Evolutionary conservation across 2,888 invertebrate species (phyloP).

Genomic region (Darwinula stevensoni): DNA sequence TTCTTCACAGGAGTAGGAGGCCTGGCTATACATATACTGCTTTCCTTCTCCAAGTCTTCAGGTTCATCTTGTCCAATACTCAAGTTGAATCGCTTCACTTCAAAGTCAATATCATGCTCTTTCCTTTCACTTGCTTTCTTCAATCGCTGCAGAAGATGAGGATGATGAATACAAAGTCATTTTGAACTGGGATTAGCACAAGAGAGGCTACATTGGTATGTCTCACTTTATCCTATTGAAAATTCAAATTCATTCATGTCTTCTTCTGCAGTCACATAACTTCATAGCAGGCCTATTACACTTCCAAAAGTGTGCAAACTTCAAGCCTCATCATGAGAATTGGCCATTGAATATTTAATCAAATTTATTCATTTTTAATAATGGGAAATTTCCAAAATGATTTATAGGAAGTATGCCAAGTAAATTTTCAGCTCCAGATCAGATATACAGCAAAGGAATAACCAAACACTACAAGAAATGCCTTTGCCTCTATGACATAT

Average conservation of each 20-base stretch:
- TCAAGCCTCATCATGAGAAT: too few species aligned
- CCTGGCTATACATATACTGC: too few species aligned
- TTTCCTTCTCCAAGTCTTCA: slow-evolving; percentile 19
- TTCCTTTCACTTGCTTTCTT: slow-evolving; percentile 72
- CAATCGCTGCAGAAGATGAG: slow-evolving; percentile 14
- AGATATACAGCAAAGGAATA: background rate
- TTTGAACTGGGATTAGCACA: background rate
- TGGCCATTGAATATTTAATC: too few species aligned
- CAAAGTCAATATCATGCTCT: slow-evolving; percentile 79
- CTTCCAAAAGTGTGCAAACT: too few species aligned
- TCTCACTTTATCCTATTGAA: too few species aligned
- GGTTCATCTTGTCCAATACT: slow-evolving; percentile 44
- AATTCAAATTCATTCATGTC: too few species aligned
- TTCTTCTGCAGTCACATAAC: too few species aligned
- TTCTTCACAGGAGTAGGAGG: slow-evolving; percentile 6
- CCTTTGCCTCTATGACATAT: background rate
- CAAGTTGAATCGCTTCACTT: slow-evolving; percentile 76
- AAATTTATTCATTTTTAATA: too few species aligned
- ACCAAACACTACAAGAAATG: background rate
- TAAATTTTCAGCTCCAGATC: background rate
- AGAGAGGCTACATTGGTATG: too few species aligned
- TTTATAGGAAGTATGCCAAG: background rate
- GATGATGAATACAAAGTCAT: background rate
- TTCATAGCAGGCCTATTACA: too few species aligned
- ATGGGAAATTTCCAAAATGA: too few species aligned